Base-by-base conservation (phyloP, 1,140 invertebrate species). In the Vanessa atalanta region DNA sequence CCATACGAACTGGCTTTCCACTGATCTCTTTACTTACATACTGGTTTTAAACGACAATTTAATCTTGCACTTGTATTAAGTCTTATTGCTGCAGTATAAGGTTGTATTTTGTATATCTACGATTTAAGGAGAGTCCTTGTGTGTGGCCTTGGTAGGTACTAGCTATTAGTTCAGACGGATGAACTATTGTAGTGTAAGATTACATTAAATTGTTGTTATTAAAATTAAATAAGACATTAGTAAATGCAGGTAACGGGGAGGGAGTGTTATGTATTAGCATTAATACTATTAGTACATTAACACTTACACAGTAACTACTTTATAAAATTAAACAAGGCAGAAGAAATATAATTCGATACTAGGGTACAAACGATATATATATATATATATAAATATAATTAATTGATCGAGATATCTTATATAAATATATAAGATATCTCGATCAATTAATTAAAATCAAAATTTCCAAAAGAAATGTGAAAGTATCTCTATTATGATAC, bases 1-100 rank as follows among this genome's bases (percentile, higher is more conserved):
- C 77, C 75, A 79, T 79, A 66, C 78, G 79, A 80, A 83, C 80
- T 75, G 82, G 78, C 85, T 88, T 88, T 88, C 84, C 81, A 86
- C 77, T 84, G 82, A 80, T 84, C 83, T 85, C 77, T 83, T 85
- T 84, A 81, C 81, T 82, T 70, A 81, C 76, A 77, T 83, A 80
- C 75, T 76, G 70, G 74, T 80, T 84, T 77, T 51, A 55, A 65
- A 73, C 43, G 63, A 65, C 65, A 77, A 65, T 61, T 78, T 78
- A 68, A 69, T 50, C 65, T 76, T 78, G 60, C 67, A 70, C 55
- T 55, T 72, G 13, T 47, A 31, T 63, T 51, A 37, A 37, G 20
- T 53, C 48, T 75, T 81, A 79, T 68, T 70, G 1, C 47, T n/a
- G 13, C 48, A 48, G 20, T 20, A 75, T 76, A 67, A 65, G 74